Evolutionary conservation across 2,113 vertebrate genomes (phyloP).

Genomic region (Myanophis thanlyinensis): DNA sequence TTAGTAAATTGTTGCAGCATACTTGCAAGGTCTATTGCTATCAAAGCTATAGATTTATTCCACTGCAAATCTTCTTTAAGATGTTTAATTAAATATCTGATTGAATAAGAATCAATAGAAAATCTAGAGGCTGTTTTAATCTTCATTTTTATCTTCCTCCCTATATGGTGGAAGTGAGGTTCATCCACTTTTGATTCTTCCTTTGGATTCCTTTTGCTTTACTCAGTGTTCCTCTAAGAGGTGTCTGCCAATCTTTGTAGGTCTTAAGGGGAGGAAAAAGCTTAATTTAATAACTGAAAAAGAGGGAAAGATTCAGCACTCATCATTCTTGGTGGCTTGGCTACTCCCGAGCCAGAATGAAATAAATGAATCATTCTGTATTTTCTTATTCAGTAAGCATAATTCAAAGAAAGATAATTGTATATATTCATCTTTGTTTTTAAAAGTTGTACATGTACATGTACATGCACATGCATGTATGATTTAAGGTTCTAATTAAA

Average conservation of each 20-base stretch:
- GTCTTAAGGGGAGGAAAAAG: neutral
- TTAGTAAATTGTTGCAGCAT: neutral
- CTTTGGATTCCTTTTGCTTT: neutral
- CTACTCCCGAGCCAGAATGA: neutral
- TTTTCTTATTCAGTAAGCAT: neutral
- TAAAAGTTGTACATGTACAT: neutral
- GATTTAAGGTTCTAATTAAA: neutral
- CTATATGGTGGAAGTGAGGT: neutral
- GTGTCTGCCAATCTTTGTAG: neutral
- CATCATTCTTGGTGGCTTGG: neutral
- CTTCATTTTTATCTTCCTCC: neutral
- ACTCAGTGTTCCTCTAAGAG: neutral
- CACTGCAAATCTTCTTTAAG: neutral
- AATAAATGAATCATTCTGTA: neutral
- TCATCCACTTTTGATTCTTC: neutral
- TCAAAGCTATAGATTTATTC: neutral
- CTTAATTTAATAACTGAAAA: neutral
- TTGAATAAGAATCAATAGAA: neutral
- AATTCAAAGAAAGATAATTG: neutral
- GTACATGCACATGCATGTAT: neutral
- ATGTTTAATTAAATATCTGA: neutral
- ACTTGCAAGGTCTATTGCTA: neutral
- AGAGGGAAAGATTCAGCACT: neutral
- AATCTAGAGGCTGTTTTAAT: neutral
- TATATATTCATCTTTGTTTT: neutral